These are phyloP conservation scores for Platycnemis pennipes DNA, from an alignment of 2,888 invertebrate genomes.

Conservation along the genomic window DNA sequence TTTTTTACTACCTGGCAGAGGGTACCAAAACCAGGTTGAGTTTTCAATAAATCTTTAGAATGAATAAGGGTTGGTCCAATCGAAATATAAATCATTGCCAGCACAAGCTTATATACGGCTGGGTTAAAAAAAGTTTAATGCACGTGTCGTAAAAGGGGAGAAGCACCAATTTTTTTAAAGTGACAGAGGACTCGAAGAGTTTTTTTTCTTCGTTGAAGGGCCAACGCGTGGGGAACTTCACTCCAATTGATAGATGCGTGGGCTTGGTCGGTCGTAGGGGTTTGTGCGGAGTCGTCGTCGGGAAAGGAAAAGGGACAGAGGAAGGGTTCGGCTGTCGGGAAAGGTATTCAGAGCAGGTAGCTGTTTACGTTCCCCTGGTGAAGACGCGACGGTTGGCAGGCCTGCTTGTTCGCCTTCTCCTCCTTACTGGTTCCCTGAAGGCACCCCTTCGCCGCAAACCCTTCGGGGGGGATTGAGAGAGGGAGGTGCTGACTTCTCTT, in stretches of 20 bases:
- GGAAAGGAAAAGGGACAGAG: not conserved
- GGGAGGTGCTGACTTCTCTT: not conserved
- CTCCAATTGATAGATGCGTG: not conserved
- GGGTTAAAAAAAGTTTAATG: too few species aligned
- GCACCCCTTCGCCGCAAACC: not conserved
- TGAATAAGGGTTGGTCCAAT: too few species aligned
- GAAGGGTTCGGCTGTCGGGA: not conserved
- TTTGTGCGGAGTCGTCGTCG: not conserved
- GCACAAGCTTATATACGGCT: too few species aligned
- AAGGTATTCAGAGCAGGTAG: not conserved
- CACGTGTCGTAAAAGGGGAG: too few species aligned
- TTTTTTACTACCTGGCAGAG: too few species aligned
- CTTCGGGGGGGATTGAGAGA: not conserved
- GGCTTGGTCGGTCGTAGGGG: too few species aligned
- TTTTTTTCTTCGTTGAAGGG: too few species aligned
- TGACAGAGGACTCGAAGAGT: too few species aligned
- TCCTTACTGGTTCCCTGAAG: not conserved
- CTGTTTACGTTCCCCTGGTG: not conserved
- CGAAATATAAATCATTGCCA: too few species aligned
- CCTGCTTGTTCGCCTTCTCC: not conserved
- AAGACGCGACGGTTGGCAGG: not conserved
- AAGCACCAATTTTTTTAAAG: too few species aligned
- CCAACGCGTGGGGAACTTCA: not conserved
- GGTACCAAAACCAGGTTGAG: too few species aligned
- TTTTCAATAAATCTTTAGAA: too few species aligned